Conservation (phyloP, 2,797 vertebrate genomes). For the Brotula barbata region DNA sequence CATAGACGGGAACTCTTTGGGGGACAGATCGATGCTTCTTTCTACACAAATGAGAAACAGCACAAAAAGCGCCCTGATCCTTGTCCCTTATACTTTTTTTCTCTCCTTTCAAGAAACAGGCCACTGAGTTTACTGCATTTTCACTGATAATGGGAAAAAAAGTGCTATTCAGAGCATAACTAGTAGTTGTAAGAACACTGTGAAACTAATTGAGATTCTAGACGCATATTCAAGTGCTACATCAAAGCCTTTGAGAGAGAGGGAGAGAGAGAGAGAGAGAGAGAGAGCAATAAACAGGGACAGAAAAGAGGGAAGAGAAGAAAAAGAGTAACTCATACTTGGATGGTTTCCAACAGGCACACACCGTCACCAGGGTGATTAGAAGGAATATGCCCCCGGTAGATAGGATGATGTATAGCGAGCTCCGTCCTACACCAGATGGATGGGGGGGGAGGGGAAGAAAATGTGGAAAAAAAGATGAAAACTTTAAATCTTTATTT, state of each 20-base stretch:
- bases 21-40: constrained; percentile 86
- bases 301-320: not conserved
- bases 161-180: not conserved
- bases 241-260: not conserved
- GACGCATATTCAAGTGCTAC: constrained; percentile 37
- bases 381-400: constrained; percentile 98
- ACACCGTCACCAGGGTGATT: constrained; percentile 97
- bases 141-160: not conserved
- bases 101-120: not conserved
- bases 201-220: constrained; percentile 59
- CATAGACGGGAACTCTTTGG: constrained; percentile 80
- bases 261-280: constrained; percentile 9
- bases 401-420: constrained; percentile 97
- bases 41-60: constrained; percentile 67
- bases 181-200: not conserved
- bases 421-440: constrained; percentile 87
- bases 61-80: not conserved
- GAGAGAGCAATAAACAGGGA: not conserved
- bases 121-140: constrained; percentile 1
- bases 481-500: too few relatives aligned
- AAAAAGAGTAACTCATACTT: constrained; percentile 80
- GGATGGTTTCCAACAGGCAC: constrained; percentile 98
- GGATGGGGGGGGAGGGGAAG: constrained; percentile 10
- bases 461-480: too few relatives aligned
- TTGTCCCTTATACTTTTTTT: not conserved